These are phyloP conservation scores for Cheilinus undulatus DNA, from an alignment of 2,113 vertebrate species.

Conservation along the genomic window DNA sequence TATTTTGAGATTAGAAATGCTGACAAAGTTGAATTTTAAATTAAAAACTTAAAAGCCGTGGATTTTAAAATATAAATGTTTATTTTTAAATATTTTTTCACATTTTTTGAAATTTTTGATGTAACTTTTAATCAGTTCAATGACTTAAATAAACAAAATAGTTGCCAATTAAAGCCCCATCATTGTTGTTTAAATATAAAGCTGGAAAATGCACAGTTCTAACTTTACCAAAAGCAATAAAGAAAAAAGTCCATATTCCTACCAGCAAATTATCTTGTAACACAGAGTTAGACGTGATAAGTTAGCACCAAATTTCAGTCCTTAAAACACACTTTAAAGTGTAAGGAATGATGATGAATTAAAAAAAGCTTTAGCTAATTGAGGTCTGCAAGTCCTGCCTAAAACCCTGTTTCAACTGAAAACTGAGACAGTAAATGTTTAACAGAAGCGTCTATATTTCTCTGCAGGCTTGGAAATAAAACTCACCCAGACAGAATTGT, in stretches of 20 bases:
- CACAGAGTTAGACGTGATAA: neutral
- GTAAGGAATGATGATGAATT: too few species aligned
- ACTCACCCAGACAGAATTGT: constrained; percentile 37
- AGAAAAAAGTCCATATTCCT: neutral
- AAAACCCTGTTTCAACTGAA: constrained; percentile 56
- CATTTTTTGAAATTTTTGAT: too few species aligned
- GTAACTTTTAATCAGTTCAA: too few species aligned
- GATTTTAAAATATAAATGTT: too few species aligned
- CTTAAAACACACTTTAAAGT: too few species aligned
- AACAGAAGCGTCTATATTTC: constrained; percentile 9
- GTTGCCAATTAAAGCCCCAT: neutral
- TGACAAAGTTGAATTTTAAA: too few species aligned
- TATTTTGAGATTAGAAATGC: too few species aligned
- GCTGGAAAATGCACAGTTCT: neutral
- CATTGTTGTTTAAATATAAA: neutral
- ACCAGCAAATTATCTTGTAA: neutral
- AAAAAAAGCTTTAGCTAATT: too few species aligned
- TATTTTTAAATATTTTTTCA: too few species aligned
- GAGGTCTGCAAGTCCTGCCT: too few species aligned
- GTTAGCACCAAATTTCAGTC: neutral
- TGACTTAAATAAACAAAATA: too few species aligned
- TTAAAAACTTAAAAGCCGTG: too few species aligned
- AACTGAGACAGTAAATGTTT: constrained; percentile 54
- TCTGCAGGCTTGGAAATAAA: constrained; percentile 24
- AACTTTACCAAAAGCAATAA: neutral